Evolutionary conservation across 2,797 vertebrate genomes (phyloP), one percentile per base, ranked within the genome.

Genomic region (Acridotheres tristis): DNA sequence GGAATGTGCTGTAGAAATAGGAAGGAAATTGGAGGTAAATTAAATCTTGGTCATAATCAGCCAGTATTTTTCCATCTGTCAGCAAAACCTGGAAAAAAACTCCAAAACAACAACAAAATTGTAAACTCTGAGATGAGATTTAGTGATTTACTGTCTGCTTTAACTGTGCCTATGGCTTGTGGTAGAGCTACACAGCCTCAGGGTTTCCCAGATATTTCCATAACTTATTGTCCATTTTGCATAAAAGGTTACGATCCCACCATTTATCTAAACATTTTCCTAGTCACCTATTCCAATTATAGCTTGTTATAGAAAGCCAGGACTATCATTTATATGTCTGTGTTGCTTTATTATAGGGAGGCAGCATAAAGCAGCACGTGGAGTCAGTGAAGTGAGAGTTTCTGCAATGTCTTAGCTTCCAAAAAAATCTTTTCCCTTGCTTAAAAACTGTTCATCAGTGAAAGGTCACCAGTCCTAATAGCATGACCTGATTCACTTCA

Each of bases 191-290:
- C 36, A 84, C 26, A 71, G 47, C 72, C 68, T 93, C 50, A 40
- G 47, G 78, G 27, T 30, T 74, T 29, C 77, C 45, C 71, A 63
- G 16, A n/a, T 82, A 85, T 65, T 85, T 96, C 38, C 58, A 48
- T 83, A 85, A 88, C 38, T 94, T 67, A 61, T 93, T 94, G 75
- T 91, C 36, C 89, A 59, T 67, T 91, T 93, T 93, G 63, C 79
- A 74, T 94, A 83, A 57, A 90, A 87, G 85, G 80, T 96, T 83
- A 81, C 59, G 78, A 84, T 92, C 92, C 69, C 61, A n/a, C 82
- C 66, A 74, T 85, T 96, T 96, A 67, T 95, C 83, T 96, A 94
- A 95, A 90, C 76, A 78, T 94, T 97, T 96, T 95, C 58, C 76
- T 73, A 80, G 51, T 87, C 90, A 82, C 66, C 82, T 95, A 63